Percentiles rank a stretch among this genome's conserved stretches.
These are phyloP conservation scores for Apteryx owenii DNA, from an alignment of 2,113 vertebrate genomes.

Conservation along the genomic window DNA sequence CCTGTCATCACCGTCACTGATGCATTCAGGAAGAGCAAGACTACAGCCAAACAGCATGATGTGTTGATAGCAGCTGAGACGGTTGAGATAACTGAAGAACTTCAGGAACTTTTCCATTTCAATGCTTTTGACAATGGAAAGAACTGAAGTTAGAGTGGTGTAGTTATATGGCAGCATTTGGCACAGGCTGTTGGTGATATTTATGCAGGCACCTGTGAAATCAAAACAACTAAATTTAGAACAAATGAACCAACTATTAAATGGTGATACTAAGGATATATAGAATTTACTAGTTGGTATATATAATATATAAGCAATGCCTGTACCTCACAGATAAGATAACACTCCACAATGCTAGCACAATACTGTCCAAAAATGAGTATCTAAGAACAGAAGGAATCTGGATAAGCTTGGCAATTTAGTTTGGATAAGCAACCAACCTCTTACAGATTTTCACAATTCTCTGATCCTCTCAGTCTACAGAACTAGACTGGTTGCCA, in stretches of 20 bases:
- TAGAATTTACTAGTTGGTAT: not conserved
- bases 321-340: not conserved
- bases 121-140: constrained; percentile 84
- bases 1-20: constrained; percentile 79
- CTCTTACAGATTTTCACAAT: not conserved
- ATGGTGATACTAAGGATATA: not conserved
- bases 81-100: constrained; percentile 93
- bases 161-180: constrained; percentile 92
- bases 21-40: constrained; percentile 91
- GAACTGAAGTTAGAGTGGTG: constrained; percentile 79
- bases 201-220: constrained; percentile 84
- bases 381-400: not conserved
- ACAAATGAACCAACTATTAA: not conserved
- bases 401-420: not conserved
- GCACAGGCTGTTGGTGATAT: constrained; percentile 86
- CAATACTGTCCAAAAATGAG: not conserved
- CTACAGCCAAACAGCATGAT: constrained; percentile 98
- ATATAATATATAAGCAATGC: not conserved
- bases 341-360: not conserved
- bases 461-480: not conserved
- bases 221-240: constrained; percentile 57
- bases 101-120: constrained; percentile 95
- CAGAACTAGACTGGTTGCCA: not conserved
- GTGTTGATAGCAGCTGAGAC: constrained; percentile 93
- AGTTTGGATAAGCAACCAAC: not conserved